These are phyloP conservation scores for Stenchaetothrips biformis DNA, from an alignment of 2,888 invertebrate species.

Conservation along the genomic window DNA sequence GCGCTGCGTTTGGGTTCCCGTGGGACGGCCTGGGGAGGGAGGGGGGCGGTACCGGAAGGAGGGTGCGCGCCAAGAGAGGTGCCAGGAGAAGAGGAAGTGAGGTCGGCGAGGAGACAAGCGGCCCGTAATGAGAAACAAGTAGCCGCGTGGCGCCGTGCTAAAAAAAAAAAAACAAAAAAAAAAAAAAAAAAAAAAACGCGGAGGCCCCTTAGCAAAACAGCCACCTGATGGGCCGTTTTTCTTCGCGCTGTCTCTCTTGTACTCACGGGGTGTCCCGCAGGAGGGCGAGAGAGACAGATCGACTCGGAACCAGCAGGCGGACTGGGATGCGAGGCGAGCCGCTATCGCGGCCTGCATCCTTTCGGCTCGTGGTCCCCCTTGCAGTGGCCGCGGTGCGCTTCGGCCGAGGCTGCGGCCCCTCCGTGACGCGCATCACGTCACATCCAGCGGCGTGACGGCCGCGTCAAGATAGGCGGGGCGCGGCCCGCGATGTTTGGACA, in stretches of 20 bases:
- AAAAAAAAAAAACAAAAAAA: background rate
- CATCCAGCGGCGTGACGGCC: background rate
- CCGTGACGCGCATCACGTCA: background rate
- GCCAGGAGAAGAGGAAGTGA: background rate
- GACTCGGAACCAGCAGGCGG: too few relatives aligned
- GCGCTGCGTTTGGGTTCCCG: background rate
- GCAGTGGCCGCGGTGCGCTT: too few relatives aligned
- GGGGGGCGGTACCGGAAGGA: constrained; percentile 21
- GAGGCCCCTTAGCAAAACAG: background rate
- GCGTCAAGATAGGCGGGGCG: background rate
- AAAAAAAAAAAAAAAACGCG: background rate
- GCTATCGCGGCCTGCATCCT: too few relatives aligned
- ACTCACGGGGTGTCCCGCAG: too few relatives aligned
- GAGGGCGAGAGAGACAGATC: too few relatives aligned
- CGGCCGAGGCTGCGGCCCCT: background rate
- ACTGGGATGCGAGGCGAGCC: too few relatives aligned
- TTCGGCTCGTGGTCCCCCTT: too few relatives aligned
- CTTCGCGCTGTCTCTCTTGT: too few relatives aligned
- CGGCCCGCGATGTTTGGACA: background rate
- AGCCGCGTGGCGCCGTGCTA: background rate
- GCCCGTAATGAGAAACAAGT: background rate
- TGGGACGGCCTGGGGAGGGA: background rate
- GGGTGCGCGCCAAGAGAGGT: constrained; percentile 12
- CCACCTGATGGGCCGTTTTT: too few relatives aligned
- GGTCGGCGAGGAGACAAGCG: background rate